Evolutionary conservation across 2,113 vertebrate genomes (phyloP).

Genomic region (Actinemys pallida): DNA sequence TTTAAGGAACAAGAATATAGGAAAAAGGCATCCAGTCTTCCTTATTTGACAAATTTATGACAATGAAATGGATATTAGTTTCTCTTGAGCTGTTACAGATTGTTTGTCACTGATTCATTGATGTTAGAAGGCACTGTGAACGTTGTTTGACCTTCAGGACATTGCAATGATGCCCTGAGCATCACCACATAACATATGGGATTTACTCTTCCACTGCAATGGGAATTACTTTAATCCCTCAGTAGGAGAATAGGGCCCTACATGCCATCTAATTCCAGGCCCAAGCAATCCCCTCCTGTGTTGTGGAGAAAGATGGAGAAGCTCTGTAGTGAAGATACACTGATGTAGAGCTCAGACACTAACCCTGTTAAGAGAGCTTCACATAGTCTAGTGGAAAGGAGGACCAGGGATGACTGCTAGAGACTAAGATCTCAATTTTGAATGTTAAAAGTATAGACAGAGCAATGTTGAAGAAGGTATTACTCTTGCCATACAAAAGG

Average conservation of each 20-base stretch:
- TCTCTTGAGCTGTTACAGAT: accelerated
- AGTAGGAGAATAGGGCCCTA: neutral
- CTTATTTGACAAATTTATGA: accelerated
- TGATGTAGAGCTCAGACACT: neutral
- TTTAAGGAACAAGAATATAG: too few species aligned
- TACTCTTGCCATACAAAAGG: neutral
- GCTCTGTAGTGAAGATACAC: neutral
- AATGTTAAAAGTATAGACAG: neutral
- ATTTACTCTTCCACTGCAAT: accelerated
- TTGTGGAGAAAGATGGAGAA: neutral
- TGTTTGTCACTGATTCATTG: too few species aligned
- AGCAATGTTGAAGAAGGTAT: too few species aligned
- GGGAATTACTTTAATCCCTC: neutral
- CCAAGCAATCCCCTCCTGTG: neutral
- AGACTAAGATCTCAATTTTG: neutral
- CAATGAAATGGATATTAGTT: accelerated
- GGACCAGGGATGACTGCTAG: neutral
- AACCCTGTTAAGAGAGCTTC: neutral
- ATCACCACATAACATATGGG: accelerated
- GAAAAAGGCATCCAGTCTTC: neutral
- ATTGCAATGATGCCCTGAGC: neutral
- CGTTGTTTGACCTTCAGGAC: accelerated
- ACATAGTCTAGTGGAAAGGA: neutral
- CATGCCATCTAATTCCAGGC: neutral
- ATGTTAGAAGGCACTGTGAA: neutral